Percentiles rank a stretch among this genome's conserved stretches.
These are phyloP conservation scores for Stegophylla sp. DNA, from an alignment of 2,888 invertebrate species.

Conservation along the genomic window DNA sequence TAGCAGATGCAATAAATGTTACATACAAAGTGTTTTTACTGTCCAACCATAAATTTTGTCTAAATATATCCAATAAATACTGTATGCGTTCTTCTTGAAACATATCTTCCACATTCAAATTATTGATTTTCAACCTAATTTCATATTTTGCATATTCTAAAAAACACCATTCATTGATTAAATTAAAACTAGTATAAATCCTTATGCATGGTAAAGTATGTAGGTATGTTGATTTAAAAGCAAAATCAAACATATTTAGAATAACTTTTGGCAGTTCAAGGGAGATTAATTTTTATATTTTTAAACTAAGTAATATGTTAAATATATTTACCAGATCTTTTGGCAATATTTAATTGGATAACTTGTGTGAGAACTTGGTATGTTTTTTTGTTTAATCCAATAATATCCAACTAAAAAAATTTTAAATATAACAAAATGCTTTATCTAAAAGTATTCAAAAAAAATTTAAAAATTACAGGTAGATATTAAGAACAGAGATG, in stretches of 20 bases:
- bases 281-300: no score
- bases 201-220: not conserved
- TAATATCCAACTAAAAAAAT: constrained; percentile 40
- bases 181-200: not conserved
- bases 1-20: constrained; percentile 83
- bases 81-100: constrained; percentile 78
- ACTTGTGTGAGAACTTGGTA: constrained; percentile 28
- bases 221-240: no score
- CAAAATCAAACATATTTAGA: no score
- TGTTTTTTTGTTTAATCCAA: constrained; percentile 53
- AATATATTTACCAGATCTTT: constrained; percentile 38
- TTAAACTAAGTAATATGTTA: no score
- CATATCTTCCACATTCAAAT: constrained; percentile 86
- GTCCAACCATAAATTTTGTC: constrained; percentile 78
- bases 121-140: constrained; percentile 86
- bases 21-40: constrained; percentile 78
- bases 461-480: no score
- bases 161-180: not conserved
- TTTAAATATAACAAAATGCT: not conserved
- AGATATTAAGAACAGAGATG: no score
- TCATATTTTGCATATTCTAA: constrained; percentile 68
- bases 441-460: no score
- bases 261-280: not conserved
- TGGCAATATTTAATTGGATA: constrained; percentile 36
- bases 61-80: constrained; percentile 78